Evolutionary conservation across 2,797 vertebrate genomes (phyloP), one percentile per base, ranked within the genome.

Genomic region (Mus caroli): DNA sequence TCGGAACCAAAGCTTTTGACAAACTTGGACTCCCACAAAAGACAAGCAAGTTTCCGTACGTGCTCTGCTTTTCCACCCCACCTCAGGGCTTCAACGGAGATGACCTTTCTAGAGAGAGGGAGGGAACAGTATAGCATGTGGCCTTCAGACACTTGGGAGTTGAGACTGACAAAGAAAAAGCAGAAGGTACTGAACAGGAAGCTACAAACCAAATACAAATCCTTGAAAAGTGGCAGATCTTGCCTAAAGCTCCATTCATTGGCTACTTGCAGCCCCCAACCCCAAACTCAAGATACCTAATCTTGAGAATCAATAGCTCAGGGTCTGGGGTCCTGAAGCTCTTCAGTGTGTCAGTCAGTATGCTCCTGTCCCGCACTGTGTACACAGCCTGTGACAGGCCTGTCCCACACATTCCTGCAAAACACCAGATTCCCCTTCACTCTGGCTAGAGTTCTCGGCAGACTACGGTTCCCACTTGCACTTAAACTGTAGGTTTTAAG

Each of bases 1-100:
- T 28, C 62, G 54, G 58, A 40, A 94, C 4, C 43, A 97, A 93
- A 58, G 46, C 34, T 91, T 88, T 80, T 52, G 94, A 75, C 77
- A 82, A 12, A 69, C 77, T 71, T 71, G 62, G 77, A 79, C 75
- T 90, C 79, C 92, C 17, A 78, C 64, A 77, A 64, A 84, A 92
- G 43, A 56, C 76, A 91, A 92, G 69, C 24, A 69, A 87, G 37
- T 71, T 60, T 50, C 43, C n/a, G 71, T 50, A 50, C 7, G 37
- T 46, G 77, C n/a, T 11, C 31, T 22, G 58, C 17, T 43, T 60
- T 40, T 62, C 52, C 87, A 95, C 7, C 93, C 54, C 40, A 67
- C 34, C 40, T 40, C 34, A 91, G 26, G 54, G 80, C 71, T 96
- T 22, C 60, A 60, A 13, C 75, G 77, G 37, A 46, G 69, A 90